Percentiles rank a stretch among this genome's conserved stretches.
phyloP scores from a whole-genome alignment of 2,888 invertebrate genomes.

The Ellobium chinense region DNA sequence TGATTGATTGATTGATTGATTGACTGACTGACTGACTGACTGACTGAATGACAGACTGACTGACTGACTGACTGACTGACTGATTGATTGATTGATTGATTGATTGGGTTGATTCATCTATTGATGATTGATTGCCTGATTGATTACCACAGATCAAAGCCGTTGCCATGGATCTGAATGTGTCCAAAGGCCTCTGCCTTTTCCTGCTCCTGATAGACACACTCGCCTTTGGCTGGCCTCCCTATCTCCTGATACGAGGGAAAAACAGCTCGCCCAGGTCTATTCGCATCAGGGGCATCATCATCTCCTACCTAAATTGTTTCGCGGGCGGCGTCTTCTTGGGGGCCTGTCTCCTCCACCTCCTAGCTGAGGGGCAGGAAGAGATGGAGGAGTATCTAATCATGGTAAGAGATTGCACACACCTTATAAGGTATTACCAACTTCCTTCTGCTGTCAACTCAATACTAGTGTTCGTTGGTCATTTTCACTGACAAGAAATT shows the following conservation, averaged over 20 bases:
- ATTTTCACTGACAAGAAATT: too few species aligned
- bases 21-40: not conserved
- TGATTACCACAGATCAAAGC: not conserved
- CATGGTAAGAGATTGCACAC: not conserved
- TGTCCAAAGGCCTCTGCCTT: conserved; percentile 20
- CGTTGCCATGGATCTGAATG: conserved; percentile 1
- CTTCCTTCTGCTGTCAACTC: too few species aligned
- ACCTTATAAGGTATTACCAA: too few species aligned
- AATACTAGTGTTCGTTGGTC: too few species aligned
- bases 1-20: not conserved
- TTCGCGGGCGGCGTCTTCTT: conserved; percentile 79
- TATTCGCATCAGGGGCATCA: not conserved
- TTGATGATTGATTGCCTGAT: too few species aligned
- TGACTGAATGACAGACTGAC: not conserved
- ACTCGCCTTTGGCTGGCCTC: conserved; percentile 25
- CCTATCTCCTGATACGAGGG: conserved; percentile 29
- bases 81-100: too few species aligned
- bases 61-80: not conserved
- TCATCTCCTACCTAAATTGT: conserved; percentile 63
- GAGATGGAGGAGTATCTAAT: conserved; percentile 58
- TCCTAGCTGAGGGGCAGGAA: conserved; percentile 77
- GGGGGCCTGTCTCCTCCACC: conserved; percentile 76
- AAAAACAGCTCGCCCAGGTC: not conserved
- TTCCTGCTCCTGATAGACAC: conserved; percentile 28
- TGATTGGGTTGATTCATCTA: too few species aligned